Percentiles rank a stretch among this genome's conserved stretches.
Evolutionary conservation across 2,113 vertebrate species (phyloP).

Genomic region (Colaptes auratus): DNA sequence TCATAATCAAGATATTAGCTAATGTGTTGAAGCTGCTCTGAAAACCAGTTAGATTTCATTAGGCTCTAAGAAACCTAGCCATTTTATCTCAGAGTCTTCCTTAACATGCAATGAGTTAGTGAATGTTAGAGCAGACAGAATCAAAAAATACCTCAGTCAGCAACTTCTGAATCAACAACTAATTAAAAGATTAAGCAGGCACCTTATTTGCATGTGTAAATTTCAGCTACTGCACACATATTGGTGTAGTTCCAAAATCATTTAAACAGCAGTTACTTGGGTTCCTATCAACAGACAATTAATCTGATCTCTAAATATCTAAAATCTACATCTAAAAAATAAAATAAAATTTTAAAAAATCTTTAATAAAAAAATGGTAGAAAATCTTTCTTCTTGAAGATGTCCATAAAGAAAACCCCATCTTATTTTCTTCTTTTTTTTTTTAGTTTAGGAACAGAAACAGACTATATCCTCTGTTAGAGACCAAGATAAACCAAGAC

Average conservation of each 20-base stretch:
- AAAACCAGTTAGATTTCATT: neutral
- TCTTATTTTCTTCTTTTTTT: neutral
- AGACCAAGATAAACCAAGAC: neutral
- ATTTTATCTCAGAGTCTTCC: neutral
- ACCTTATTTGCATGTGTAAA: slow-evolving; percentile 70
- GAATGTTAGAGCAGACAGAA: slow-evolving; percentile 51
- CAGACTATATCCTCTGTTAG: neutral
- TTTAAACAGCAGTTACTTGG: slow-evolving; percentile 19
- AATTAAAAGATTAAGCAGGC: slow-evolving; percentile 44
- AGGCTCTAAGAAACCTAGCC: neutral
- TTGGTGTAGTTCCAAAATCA: slow-evolving; percentile 57
- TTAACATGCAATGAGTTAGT: slow-evolving; percentile 9
- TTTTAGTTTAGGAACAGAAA: neutral
- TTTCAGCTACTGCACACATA: slow-evolving; percentile 59
- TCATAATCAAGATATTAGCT: neutral
- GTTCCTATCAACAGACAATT: slow-evolving; percentile 4
- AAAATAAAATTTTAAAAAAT: neutral
- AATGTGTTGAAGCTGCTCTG: neutral
- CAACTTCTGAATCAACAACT: slow-evolving; percentile 25
- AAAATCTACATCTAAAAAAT: neutral
- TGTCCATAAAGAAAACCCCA: neutral
- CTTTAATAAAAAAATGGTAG: neutral
- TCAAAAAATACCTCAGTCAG: slow-evolving; percentile 38
- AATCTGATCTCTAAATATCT: neutral
- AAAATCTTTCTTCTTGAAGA: neutral